Evolutionary conservation across 2,113 vertebrate genomes (phyloP), one percentile per base, ranked within the genome.

Genomic region (Pedetes capensis): DNA sequence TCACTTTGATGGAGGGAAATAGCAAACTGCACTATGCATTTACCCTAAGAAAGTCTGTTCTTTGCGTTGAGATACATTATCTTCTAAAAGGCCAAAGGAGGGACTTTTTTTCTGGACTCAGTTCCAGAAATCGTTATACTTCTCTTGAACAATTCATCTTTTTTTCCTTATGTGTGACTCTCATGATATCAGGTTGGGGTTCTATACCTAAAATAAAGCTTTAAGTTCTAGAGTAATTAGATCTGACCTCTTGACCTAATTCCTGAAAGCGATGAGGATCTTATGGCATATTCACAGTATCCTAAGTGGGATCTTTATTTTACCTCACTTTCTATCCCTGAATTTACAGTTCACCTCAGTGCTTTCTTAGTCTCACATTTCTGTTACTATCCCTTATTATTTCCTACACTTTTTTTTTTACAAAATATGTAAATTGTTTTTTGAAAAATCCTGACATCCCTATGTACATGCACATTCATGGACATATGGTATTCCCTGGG

Each of bases 101-200:
- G 23, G 12, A 42, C 59, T 72, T 8, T 91, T 23, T 32, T 39
- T 86, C 63, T 92, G 29, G 20, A 87, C n/a, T 89, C 12, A 72
- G 75, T 95, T 87, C 61, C 78, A 34, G 39, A 89, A 78, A 87
- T 80, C 93, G 47, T 55, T 69, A 20, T 51, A 23, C 37, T 75
- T 87, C 69, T 83, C 72, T 47, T 92, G 68, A 95, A 91, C 95
- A 97, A 53, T 61, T 63, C 8, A 51, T 61, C 32, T 8, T 25
- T 79, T 32, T 18, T 12, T 5, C 0, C 22, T 78, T 53, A 34
- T 34, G 32, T 74, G 66, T 66, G 32, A 51, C 4, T 88, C 4
- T 25, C 12, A 32, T n/a, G 53, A 47, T 69, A 78, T 25, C 17
- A 25, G 4, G 8, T 18, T 6, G 7, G 12, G 4, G 14, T 29